Conservation (phyloP, 2,797 vertebrate genomes). For the Malurus leucopterus region DNA sequence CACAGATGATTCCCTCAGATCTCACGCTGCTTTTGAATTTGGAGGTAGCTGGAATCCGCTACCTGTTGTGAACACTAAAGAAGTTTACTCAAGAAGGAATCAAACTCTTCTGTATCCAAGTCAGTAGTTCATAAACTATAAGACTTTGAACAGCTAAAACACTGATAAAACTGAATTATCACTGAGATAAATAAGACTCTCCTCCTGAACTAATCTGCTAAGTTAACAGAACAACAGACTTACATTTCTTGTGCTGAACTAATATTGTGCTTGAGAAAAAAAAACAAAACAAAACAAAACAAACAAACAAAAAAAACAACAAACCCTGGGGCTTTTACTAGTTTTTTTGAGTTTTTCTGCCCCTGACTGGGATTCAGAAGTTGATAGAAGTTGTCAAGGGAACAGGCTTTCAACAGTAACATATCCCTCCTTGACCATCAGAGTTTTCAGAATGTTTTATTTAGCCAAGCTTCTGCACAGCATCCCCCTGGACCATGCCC, state of each 20-base stretch:
- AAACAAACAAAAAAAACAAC: too few species aligned
- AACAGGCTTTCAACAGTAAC: background rate
- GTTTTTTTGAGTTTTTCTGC: background rate
- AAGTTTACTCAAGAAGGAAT: background rate
- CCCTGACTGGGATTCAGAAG: background rate
- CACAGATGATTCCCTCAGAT: background rate
- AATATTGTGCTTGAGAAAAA: background rate
- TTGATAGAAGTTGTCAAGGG: background rate
- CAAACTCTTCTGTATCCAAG: background rate
- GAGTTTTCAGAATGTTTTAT: background rate
- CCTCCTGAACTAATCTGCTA: background rate
- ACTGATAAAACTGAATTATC: background rate
- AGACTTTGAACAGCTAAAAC: background rate
- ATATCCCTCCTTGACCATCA: background rate
- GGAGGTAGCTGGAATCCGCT: background rate
- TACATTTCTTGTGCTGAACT: background rate
- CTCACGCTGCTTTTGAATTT: background rate
- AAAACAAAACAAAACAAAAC: background rate
- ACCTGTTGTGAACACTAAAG: background rate
- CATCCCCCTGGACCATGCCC: fast-evolving
- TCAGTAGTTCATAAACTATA: background rate
- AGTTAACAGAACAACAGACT: background rate
- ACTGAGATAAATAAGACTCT: background rate
- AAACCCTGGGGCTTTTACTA: fast-evolving
- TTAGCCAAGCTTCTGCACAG: background rate